Evolutionary conservation across 23 tunicate genomes (phyloP), one percentile per base, ranked within the genome.

Genomic region (Diplosoma virens): DNA sequence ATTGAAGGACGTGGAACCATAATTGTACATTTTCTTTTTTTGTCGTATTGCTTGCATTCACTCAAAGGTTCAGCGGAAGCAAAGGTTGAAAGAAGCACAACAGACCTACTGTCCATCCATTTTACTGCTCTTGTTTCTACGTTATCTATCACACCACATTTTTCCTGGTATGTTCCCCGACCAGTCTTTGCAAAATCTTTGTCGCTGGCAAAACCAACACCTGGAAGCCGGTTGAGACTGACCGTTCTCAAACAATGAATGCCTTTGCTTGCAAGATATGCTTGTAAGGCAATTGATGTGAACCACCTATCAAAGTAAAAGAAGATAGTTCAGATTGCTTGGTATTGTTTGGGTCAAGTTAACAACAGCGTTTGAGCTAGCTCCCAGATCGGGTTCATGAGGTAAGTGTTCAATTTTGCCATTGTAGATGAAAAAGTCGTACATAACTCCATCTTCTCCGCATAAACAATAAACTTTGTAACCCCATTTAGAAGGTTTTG

Each of bases 261-360:
- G 21, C 69, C 21, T 61, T 61, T 29, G 4, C 69, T 22, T 29
- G 34, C 69, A 7, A 69, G 11, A 37, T 69, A 31, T 35, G 24
- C 25, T 0, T 22, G 58, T 18, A 69, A 0, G 37, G 28, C 30
- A 69, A 69, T 4, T 14, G 76, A 69, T 14, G 76, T 69, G 22
- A 69, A 69, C 26, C 56, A 69, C 16, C 56, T 69, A 27, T 69
- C 76, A 69, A 69, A 69, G 25, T 34, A 69, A 25, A n/a, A 69
- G 76, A 29, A 37, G 28, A 37, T 69, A 56, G 25, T 69, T 69
- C 0, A 23, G 18, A 69, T 69, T 31, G 26, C 37, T 35, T 20
- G 56, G 76, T 22, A 69, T 69, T 0, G 54, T 37, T 37, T 25
- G 18, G 22, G 56, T 31, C 58, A 32, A 23, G 56, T 46, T 2